These are phyloP conservation scores for Luehdorfia chinensis DNA, from an alignment of 1,140 invertebrate species.

Conservation along the genomic window DNA sequence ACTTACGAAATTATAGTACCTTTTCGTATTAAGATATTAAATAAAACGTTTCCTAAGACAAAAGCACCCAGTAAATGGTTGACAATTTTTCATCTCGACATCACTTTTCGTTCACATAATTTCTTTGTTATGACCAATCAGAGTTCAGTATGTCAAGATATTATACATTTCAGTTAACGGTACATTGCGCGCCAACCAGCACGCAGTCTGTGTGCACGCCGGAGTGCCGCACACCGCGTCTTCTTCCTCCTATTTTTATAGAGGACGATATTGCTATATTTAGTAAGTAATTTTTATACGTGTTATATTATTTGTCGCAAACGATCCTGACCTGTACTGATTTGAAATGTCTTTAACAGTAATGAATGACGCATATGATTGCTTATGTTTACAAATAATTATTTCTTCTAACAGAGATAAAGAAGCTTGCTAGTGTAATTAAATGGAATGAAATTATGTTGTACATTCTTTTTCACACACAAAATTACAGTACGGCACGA, in stretches of 20 bases:
- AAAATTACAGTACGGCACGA: no score
- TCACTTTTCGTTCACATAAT: neutral
- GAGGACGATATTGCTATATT: neutral
- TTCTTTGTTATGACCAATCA: neutral
- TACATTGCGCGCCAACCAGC: neutral
- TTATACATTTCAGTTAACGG: neutral
- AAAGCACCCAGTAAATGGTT: neutral
- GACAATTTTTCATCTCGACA: no score
- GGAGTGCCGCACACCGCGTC: neutral
- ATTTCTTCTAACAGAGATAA: neutral
- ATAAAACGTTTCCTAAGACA: no score
- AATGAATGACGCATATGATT: neutral
- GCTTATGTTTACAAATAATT: neutral
- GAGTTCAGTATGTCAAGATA: neutral
- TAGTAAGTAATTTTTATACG: neutral
- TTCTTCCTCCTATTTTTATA: constrained; percentile 1
- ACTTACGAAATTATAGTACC: no score
- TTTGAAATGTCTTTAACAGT: neutral
- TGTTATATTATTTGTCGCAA: neutral
- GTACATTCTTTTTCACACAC: neutral
- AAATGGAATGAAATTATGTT: neutral
- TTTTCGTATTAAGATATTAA: no score
- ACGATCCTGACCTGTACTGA: neutral
- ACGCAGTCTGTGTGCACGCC: neutral
- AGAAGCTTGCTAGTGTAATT: neutral